Conservation (phyloP, 37 sponge, comb jelly and placozoan genomes). For the Cliona cf. orientalis region DNA sequence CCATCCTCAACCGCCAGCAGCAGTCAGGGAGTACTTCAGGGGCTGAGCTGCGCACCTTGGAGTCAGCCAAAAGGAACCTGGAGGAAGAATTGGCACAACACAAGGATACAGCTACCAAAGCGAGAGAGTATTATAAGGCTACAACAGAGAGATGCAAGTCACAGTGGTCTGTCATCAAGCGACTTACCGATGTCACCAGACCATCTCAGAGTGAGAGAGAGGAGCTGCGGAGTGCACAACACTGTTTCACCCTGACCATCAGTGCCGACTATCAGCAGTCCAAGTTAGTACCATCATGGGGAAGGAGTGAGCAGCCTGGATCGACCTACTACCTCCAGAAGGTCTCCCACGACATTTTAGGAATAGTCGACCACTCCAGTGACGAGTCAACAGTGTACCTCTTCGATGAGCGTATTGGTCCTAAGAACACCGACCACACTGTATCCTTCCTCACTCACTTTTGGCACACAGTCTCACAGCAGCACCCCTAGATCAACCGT, state of each 20-base stretch:
- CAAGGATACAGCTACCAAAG: slow-evolving; percentile 24
- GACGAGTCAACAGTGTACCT: slow-evolving; percentile 1
- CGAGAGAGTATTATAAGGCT: slow-evolving; percentile 29
- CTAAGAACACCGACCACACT: slow-evolving; percentile 62
- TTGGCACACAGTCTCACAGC: background rate
- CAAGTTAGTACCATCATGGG: slow-evolving; percentile 53
- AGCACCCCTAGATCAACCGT: slow-evolving; percentile 32
- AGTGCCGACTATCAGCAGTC: slow-evolving; percentile 37
- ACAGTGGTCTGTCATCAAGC: slow-evolving; percentile 29
- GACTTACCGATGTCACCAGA: background rate
- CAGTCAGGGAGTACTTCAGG: too few species aligned
- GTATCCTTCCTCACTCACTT: slow-evolving; percentile 29
- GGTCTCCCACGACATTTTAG: slow-evolving; percentile 48
- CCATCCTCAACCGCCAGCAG: too few species aligned
- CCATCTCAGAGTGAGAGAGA: background rate
- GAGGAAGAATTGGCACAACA: slow-evolving; percentile 16
- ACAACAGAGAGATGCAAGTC: background rate
- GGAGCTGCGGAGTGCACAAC: slow-evolving; percentile 1
- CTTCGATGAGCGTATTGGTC: slow-evolving; percentile 43
- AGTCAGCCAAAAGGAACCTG: too few species aligned
- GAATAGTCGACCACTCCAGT: slow-evolving; percentile 44
- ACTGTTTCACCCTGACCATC: slow-evolving; percentile 28
- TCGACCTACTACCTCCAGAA: slow-evolving; percentile 56
- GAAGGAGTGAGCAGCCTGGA: slow-evolving; percentile 43
- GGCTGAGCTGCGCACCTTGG: too few species aligned